Evolutionary conservation across 2,797 vertebrate species (phyloP).

Genomic region (Lacerta agilis): DNA sequence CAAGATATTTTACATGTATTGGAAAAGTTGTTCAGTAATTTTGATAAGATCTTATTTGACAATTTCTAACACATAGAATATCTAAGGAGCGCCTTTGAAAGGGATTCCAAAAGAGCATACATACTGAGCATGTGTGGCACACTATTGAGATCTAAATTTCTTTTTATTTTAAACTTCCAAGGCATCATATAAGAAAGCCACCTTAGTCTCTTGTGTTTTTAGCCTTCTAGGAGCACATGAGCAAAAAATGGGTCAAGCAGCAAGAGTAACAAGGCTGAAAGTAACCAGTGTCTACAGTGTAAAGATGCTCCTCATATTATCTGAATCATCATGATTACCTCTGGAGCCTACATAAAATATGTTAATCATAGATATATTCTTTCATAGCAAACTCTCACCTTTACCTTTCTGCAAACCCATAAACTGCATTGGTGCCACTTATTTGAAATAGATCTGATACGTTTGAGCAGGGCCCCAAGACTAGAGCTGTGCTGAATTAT

Average conservation of each 20-base stretch:
- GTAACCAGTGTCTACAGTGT: not conserved
- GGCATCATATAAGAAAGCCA: not conserved
- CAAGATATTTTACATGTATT: not conserved
- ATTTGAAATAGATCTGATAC: not conserved
- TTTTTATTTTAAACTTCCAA: fast-evolving
- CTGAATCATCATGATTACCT: not conserved
- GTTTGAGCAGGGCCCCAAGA: not conserved
- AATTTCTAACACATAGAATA: fast-evolving
- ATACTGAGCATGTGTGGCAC: not conserved
- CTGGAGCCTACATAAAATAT: not conserved
- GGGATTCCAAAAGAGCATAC: not conserved
- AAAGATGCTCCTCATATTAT: not conserved
- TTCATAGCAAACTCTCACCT: not conserved
- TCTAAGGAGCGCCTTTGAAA: fast-evolving
- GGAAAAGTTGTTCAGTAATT: not conserved
- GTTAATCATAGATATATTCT: not conserved
- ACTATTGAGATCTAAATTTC: not conserved
- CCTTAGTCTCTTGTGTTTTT: fast-evolving
- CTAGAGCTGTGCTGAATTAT: not conserved
- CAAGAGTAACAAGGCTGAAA: not conserved
- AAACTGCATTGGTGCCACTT: not conserved
- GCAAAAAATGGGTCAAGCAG: not conserved
- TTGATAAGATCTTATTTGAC: not conserved
- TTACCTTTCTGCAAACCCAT: not conserved
- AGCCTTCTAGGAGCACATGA: not conserved